phyloP scores from a whole-genome alignment of 2,113 vertebrate species.

The Formicarius rufipectus region DNA sequence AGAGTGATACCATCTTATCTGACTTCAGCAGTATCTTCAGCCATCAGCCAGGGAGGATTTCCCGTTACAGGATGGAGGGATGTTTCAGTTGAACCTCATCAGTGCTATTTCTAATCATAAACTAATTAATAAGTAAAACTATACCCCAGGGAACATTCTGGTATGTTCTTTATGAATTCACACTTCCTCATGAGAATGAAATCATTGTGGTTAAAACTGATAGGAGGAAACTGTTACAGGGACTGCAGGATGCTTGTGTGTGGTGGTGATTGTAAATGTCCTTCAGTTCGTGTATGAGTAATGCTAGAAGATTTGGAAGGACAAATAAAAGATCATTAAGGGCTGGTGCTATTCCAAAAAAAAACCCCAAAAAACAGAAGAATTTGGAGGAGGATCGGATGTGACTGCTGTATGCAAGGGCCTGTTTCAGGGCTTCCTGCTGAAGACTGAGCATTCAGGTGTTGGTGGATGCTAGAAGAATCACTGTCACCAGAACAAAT shows the following conservation, averaged over 20 bases:
- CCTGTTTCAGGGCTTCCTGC: not conserved
- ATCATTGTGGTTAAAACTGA: not conserved
- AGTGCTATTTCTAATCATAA: constrained; percentile 27
- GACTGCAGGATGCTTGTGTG: not conserved
- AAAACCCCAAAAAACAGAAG: not conserved
- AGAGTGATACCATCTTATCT: constrained; percentile 31
- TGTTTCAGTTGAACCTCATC: not conserved
- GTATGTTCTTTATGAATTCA: constrained; percentile 27
- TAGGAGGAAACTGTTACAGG: not conserved
- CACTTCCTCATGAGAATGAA: not conserved
- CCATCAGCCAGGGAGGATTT: constrained; percentile 26
- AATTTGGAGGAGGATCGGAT: not conserved
- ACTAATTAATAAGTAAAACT: constrained; percentile 43
- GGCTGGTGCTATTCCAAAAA: not conserved
- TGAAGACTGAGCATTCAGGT: not conserved
- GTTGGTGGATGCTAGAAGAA: not conserved
- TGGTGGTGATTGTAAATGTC: not conserved
- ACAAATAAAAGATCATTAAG: not conserved
- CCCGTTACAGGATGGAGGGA: not conserved
- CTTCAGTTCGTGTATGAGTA: not conserved
- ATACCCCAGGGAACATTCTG: constrained; percentile 4
- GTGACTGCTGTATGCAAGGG: not conserved
- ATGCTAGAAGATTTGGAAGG: not conserved
- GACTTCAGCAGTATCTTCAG: constrained; percentile 1
- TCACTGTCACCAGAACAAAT: not conserved